Base-by-base conservation (phyloP, 2,797 vertebrate species). In the Sebastes kiyomatsui region DNA sequence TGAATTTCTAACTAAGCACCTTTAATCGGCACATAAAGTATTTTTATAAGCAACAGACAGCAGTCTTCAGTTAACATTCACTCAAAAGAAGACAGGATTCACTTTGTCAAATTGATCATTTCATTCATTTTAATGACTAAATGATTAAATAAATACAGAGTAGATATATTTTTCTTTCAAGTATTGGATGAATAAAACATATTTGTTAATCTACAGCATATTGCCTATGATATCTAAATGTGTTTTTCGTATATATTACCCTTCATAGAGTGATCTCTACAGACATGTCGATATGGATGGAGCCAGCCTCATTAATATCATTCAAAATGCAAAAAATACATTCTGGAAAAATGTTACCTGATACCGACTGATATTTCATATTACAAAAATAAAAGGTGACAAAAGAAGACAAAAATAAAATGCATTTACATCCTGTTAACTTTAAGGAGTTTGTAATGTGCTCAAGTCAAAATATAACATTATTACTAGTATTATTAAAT, bases 141-240 rank as follows among this genome's bases (percentile, higher is more conserved):
- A 75, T 83, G 27, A 77, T 78, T 32, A 82, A 82, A 81, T 71
- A 80, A 83, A 87, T 88, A 85, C 80, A 84, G 74, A 79, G 60
- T 67, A 86, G 22, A 90, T 85, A 88, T 81, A 82, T 80, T 80
- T 74, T 74, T 33, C 38, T 76, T 87, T 91, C 80, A 91, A 87
- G 84, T 90, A 88, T 75, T 67, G 10, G 35, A 88, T 86, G 54
- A 79, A 75, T 75, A 75, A 86, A 87, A 89, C 27, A 76, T 77
- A 49, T 79, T 62, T 69, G 55, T 86, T 70, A 49, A 66, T 85
- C 67, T 86, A 88, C 75, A 91, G 78, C 49, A 58, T 84, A 69
- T 22, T 79, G 66, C 69, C 30, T 56, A 35, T 62, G 55, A 75
- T 81, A 69, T 81, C 64, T 82, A 76, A 73, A 86, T 81, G 46